Percentiles rank a stretch among this genome's conserved stretches.
Conservation (phyloP, 1,140 invertebrate genomes). For the Onthophagus taurus region DNA sequence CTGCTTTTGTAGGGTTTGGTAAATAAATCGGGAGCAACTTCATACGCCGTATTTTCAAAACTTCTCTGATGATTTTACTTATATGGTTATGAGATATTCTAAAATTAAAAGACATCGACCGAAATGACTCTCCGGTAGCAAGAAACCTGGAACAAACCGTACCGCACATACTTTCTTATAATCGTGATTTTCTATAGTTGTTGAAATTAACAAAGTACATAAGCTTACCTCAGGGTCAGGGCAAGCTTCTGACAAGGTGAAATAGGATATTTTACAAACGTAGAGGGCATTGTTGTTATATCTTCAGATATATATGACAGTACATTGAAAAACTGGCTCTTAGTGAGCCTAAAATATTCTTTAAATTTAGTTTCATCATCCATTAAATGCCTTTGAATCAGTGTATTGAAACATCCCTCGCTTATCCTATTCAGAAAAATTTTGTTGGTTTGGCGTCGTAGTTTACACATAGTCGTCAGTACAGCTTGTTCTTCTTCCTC, state of each 20-base stretch:
- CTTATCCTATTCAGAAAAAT: slow-evolving; percentile 6
- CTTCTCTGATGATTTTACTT: too few species aligned
- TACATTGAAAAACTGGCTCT: slow-evolving; percentile 1
- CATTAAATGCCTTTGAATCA: slow-evolving; percentile 2
- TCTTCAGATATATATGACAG: not conserved
- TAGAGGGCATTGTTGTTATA: slow-evolving; percentile 2
- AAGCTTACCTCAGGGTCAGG: slow-evolving; percentile 9
- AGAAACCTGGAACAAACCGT: slow-evolving; percentile 10
- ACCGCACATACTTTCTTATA: not conserved
- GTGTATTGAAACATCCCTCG: slow-evolving; percentile 3
- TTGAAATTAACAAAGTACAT: slow-evolving; percentile 1
- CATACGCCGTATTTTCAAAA: too few species aligned
- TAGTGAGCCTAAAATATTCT: slow-evolving; percentile 5
- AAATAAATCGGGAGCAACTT: too few species aligned
- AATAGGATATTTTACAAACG: slow-evolving; percentile 8
- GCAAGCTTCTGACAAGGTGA: slow-evolving; percentile 5
- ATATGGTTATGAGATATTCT: too few species aligned
- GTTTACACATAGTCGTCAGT: not conserved
- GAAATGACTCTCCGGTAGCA: slow-evolving; percentile 11
- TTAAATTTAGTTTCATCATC: slow-evolving; percentile 5
- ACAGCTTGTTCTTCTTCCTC: not conserved
- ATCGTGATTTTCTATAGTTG: not conserved
- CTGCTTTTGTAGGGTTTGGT: too few species aligned
- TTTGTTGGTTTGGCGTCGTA: not conserved
- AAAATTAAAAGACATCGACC: slow-evolving; percentile 9